phyloP scores from a whole-genome alignment of 2,113 vertebrate genomes.

The Colaptes auratus region DNA sequence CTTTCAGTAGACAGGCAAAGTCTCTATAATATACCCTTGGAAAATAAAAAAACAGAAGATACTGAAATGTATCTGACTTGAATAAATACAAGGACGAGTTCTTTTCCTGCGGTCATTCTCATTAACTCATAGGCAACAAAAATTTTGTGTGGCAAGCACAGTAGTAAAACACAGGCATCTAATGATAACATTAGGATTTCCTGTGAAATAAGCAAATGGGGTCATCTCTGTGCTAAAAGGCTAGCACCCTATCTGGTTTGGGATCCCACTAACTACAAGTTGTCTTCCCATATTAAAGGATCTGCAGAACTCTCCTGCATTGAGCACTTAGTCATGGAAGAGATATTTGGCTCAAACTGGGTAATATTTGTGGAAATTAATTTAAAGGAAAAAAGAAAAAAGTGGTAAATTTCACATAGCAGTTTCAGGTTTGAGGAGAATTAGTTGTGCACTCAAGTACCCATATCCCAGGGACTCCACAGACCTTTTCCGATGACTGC shows the following conservation, averaged over 20 bases:
- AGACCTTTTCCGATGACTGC: not conserved
- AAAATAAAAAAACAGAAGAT: not conserved
- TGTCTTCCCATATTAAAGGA: not conserved
- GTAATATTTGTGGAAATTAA: not conserved
- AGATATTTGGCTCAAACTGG: not conserved
- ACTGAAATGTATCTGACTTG: not conserved
- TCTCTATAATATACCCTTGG: not conserved
- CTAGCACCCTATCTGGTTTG: accelerated
- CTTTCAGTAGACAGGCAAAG: not conserved
- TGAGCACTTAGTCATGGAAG: not conserved
- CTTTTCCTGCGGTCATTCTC: not conserved
- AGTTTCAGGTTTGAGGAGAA: not conserved
- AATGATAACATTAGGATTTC: not conserved
- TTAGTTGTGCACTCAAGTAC: not conserved
- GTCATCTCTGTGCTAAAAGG: not conserved
- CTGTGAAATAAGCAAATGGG: not conserved
- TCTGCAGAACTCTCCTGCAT: not conserved
- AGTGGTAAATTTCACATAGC: not conserved
- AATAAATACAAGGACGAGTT: not conserved
- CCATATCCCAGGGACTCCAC: not conserved
- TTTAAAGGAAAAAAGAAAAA: not conserved
- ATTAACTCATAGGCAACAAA: not conserved
- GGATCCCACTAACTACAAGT: not conserved
- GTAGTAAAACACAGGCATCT: not conserved
- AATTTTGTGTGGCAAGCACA: not conserved